Evolutionary conservation across 1,140 invertebrate species (phyloP), one percentile per base, ranked within the genome.

Genomic region (Nixonia krombeini): DNA sequence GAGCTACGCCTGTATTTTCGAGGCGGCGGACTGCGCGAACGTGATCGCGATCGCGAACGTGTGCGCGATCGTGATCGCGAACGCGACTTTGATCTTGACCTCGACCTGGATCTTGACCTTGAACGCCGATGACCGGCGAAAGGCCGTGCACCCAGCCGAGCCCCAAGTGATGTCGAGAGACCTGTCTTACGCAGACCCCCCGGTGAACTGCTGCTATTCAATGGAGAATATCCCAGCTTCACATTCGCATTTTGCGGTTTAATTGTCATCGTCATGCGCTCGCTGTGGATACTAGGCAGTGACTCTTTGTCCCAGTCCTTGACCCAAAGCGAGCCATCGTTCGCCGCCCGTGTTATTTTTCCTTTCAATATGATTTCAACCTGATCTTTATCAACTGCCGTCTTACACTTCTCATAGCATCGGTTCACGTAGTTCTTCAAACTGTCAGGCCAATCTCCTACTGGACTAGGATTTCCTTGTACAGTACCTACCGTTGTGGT

Each of bases 241-340:
- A 78, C 53, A 6, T 66, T 44, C 16, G 76, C 52, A 47, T 70
- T 80, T 29, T 78, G 76, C n/a, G 82, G 70, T 21, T 85, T 85
- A 21, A 85, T 81, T n/a, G 81, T 84, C 79, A 91, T 88, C 58
- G 87, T 89, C 86, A 91, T 89, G 18, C 91, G 85, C 79, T 93
- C 92, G 75, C 91, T 93, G 71, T 93, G 88, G 23, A 93, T 91
- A 78, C 90, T 93, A 1, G 96, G 96, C 56, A 98, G 87, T 13
- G 95, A 93, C 80, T 98, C 96, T 59, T 90, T 90, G 62, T 92
- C 90, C 96, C 96, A 99, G 85, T 98, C 94, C 73, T 94, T 94
- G 0, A 92, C 90, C 89, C 91, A 93, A 10, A 97, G 87, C 56
- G 93, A 92, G 49, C 92, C 93, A 67, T 92, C 91, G 70, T 91